These are phyloP conservation scores for Camelus bactrianus DNA, from an alignment of 2,113 vertebrate genomes.

Conservation along the genomic window DNA sequence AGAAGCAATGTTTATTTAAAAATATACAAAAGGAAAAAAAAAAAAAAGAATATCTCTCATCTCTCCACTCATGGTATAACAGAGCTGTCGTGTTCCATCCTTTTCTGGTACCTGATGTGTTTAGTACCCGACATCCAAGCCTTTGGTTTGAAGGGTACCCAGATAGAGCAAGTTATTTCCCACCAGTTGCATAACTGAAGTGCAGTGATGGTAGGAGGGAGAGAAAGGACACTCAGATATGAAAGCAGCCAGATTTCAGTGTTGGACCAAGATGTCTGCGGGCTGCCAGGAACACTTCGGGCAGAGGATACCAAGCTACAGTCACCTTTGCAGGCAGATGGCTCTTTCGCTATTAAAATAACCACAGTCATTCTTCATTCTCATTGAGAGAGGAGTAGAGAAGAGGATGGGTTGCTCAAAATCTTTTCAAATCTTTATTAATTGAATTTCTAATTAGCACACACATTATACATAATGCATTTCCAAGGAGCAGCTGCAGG, in stretches of 20 bases:
- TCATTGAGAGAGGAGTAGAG: slow-evolving; percentile 35
- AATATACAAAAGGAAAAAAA: neutral
- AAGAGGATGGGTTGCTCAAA: neutral
- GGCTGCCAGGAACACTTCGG: neutral
- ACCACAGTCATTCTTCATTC: slow-evolving; percentile 54
- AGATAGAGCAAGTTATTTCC: slow-evolving; percentile 35
- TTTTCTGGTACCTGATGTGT: neutral
- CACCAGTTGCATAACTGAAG: neutral
- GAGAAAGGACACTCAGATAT: slow-evolving; percentile 43
- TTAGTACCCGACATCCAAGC: neutral
- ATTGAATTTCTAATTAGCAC: slow-evolving; percentile 82
- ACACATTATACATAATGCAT: slow-evolving; percentile 10
- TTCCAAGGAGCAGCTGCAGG: slow-evolving; percentile 18
- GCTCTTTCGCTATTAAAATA: slow-evolving; percentile 75
- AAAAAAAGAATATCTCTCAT: neutral
- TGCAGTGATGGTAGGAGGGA: slow-evolving; percentile 1
- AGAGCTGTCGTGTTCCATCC: neutral
- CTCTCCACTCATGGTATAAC: neutral
- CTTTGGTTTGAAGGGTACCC: slow-evolving; percentile 34
- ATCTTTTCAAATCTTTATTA: slow-evolving; percentile 71
- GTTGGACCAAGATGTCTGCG: slow-evolving; percentile 66
- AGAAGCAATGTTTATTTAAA: neutral
- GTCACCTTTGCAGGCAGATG: slow-evolving; percentile 46
- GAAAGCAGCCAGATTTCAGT: slow-evolving; percentile 63
- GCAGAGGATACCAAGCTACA: neutral